Percentiles rank a stretch among this genome's conserved stretches.
These are phyloP conservation scores for Pocillopora verrucosa DNA, from an alignment of 64 coral and sea anemone species.

Conservation along the genomic window DNA sequence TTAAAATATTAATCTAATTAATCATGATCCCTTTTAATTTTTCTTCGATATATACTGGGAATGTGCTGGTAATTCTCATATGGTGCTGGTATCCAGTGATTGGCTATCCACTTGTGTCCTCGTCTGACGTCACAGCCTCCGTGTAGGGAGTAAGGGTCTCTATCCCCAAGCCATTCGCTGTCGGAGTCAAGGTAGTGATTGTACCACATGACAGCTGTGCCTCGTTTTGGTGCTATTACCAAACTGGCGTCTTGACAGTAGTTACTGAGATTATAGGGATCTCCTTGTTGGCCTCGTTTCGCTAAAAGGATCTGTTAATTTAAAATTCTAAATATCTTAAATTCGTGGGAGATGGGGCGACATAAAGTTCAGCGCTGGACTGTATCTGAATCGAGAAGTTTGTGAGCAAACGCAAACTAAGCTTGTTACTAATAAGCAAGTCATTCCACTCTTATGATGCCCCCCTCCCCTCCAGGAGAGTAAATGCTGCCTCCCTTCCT, in stretches of 20 bases:
- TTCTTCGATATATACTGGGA: constrained; percentile 33
- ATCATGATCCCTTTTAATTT: background rate
- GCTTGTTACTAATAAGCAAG: no score
- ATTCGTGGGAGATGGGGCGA: no score
- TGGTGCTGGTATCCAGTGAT: constrained; percentile 39
- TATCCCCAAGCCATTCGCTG: constrained; percentile 22
- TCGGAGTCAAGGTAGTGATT: constrained; percentile 17
- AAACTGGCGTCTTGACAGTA: constrained; percentile 27
- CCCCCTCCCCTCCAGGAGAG: no score
- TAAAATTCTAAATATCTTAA: background rate
- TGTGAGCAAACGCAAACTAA: no score
- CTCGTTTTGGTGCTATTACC: constrained; percentile 28
- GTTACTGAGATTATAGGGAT: constrained; percentile 42
- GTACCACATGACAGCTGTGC: constrained; percentile 44
- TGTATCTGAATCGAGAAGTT: no score
- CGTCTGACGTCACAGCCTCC: constrained; percentile 38
- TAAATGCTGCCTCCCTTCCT: no score
- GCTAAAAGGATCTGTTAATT: background rate
- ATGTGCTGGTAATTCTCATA: constrained; percentile 8
- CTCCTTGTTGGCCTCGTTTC: constrained; percentile 24
- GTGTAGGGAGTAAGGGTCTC: constrained; percentile 27
- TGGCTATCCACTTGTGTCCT: constrained; percentile 32
- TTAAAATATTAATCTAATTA: background rate
- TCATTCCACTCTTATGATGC: no score
- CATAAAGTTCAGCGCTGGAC: no score